phyloP scores from a whole-genome alignment of 2,888 invertebrate genomes.

The Choreutis nemorana region DNA sequence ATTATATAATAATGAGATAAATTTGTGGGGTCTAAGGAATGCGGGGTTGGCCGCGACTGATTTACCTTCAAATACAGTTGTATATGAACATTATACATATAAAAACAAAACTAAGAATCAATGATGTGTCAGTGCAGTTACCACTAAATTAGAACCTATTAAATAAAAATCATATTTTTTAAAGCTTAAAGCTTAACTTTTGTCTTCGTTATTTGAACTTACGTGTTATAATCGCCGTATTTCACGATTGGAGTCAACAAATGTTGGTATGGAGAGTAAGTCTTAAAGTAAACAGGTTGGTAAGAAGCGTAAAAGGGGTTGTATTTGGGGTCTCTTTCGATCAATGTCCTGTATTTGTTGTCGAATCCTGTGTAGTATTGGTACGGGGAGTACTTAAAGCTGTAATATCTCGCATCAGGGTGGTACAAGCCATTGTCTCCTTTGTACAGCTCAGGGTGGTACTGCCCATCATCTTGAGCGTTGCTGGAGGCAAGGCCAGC shows the following conservation, averaged over 20 bases:
- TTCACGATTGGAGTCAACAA: conserved; percentile 30
- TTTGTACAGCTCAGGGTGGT: conserved; percentile 38
- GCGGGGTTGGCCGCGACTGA: too few relatives aligned
- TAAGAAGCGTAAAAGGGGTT: conserved; percentile 27
- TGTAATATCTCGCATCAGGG: conserved; percentile 28
- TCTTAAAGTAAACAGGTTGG: conserved; percentile 28
- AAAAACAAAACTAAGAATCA: too few relatives aligned
- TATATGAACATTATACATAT: too few relatives aligned
- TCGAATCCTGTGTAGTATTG: conserved; percentile 18
- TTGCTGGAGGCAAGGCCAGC: conserved; percentile 21
- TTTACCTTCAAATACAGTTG: too few relatives aligned
- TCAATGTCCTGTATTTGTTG: conserved; percentile 9
- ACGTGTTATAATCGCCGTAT: conserved; percentile 23
- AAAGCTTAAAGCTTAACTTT: too few relatives aligned
- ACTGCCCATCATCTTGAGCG: conserved; percentile 52
- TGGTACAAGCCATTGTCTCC: conserved; percentile 36
- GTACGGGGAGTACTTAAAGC: conserved; percentile 10
- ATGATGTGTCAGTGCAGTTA: too few relatives aligned
- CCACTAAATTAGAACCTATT: too few relatives aligned
- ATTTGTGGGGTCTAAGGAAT: too few relatives aligned
- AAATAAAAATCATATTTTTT: too few relatives aligned
- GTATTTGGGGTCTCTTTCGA: conserved; percentile 27
- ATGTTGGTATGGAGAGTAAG: conserved; percentile 23
- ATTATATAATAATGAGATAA: too few relatives aligned
- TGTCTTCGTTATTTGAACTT: too few relatives aligned